Evolutionary conservation across 2,888 invertebrate genomes (phyloP), one percentile per base, ranked within the genome.

Genomic region (Nomada flava): DNA sequence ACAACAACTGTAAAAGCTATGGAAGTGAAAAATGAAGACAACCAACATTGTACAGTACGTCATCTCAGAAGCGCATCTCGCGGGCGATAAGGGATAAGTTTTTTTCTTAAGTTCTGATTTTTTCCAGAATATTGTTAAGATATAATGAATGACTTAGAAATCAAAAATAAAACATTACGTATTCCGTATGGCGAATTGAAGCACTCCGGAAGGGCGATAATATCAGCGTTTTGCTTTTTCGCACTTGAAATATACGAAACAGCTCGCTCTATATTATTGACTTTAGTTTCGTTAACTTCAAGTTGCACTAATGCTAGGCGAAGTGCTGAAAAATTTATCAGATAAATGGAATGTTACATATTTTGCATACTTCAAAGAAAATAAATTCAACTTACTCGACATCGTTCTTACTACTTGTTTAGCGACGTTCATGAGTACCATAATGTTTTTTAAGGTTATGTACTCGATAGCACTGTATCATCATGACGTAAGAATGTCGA

Each of bases 121-220:
- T 47, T 36, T 36, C 5, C 36, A 36, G 36, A 47, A 47, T 11
- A 47, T 13, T 15, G 13, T 47, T 47, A 47, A 47, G 1, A 47
- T 10, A 11, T 47, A 15, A 7, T n/a, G 9, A 20, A 9, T 20
- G 9, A 18, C 9, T n/a, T 53, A 10, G n/a, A 20, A 53, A 2
- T 13, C 15, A 15, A 2, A 4, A 55, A 20, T 23, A 62, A 15
- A n/a, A 44, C 20, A 70, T 87, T 94, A 96, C 96, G 95, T 67
- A 97, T 97, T 75, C 98, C 99, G 94, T 99, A 99, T 0, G 99
- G 99, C 20, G 97, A 97, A 93, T 99, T 99, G 91, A 99, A 99
- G 92, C 98, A 98, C 94, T 99, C 99, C 13, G 97, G 97, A 9
- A 97, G 93, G 0, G 95, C 95, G 36, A 97, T 94, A 44, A 97